Conservation (phyloP, 2,113 vertebrate genomes). For the Alosa alosa region DNA sequence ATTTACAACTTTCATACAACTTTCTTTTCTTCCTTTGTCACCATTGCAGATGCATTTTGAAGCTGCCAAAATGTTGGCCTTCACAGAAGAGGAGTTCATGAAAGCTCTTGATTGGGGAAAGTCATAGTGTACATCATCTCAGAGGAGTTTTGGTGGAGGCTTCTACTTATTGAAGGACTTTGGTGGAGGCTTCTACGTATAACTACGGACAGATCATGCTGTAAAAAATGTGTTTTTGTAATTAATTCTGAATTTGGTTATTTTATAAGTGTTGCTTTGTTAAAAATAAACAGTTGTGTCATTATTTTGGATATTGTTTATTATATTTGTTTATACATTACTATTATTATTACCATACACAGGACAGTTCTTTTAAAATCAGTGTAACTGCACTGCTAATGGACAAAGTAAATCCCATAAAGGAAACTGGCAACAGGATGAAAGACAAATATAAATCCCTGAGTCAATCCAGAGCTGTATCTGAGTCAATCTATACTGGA, state of each 20-base stretch:
- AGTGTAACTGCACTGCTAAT: background rate
- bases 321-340: background rate
- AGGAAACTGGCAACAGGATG: background rate
- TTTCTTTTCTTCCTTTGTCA: background rate
- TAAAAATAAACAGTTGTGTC: background rate
- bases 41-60: slow-evolving; percentile 89
- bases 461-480: background rate
- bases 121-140: slow-evolving; percentile 47
- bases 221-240: background rate
- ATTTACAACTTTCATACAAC: background rate
- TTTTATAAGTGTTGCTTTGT: background rate
- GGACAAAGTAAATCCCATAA: background rate
- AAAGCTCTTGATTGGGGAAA: slow-evolving; percentile 90
- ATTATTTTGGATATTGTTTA: background rate
- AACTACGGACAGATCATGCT: background rate
- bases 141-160: background rate
- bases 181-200: background rate
- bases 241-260: background rate
- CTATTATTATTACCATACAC: background rate
- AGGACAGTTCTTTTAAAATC: background rate
- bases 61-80: slow-evolving; percentile 92
- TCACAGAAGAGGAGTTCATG: slow-evolving; percentile 95
- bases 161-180: background rate
- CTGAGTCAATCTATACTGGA: background rate
- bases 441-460: slow-evolving; percentile 5